Percentiles rank a stretch among this genome's conserved stretches.
Evolutionary conservation across 1,140 invertebrate species (phyloP).

Genomic region (Sogatella furcifera): DNA sequence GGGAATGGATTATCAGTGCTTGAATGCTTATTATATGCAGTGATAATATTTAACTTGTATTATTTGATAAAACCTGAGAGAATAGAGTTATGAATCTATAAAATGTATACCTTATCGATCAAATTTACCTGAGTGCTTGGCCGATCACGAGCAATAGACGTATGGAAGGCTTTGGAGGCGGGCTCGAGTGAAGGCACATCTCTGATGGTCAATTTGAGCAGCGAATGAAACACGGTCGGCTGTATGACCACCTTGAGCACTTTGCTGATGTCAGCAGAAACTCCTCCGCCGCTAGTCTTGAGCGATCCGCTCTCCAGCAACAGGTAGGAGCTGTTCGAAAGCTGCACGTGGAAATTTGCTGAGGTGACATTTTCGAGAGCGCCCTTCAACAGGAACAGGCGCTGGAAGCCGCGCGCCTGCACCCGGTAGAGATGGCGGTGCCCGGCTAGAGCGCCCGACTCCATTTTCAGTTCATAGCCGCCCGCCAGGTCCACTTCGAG

Average conservation of each 20-base stretch:
- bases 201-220: slow-evolving; percentile 43
- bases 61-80: no score
- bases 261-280: slow-evolving; percentile 42
- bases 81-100: no score
- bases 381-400: slow-evolving; percentile 37
- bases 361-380: slow-evolving; percentile 42
- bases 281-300: slow-evolving; percentile 42
- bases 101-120: no score
- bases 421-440: slow-evolving; percentile 35
- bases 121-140: slow-evolving; percentile 44
- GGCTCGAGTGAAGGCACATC: slow-evolving; percentile 35
- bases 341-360: slow-evolving; percentile 27
- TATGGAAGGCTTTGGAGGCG: slow-evolving; percentile 39
- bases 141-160: slow-evolving; percentile 32
- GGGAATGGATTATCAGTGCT: no score
- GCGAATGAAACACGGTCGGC: slow-evolving; percentile 48
- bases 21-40: no score
- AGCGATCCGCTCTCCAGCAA: slow-evolving; percentile 42
- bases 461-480: slow-evolving; percentile 43
- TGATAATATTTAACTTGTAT: no score
- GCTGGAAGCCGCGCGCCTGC: slow-evolving; percentile 35
- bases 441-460: slow-evolving; percentile 36
- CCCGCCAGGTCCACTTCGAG: slow-evolving; percentile 45
- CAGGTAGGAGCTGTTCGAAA: slow-evolving; percentile 38
- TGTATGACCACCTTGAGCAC: slow-evolving; percentile 45